Base-by-base conservation (phyloP, 92 coral and sea anemone species). In the Epizoanthus ramosus region DNA sequence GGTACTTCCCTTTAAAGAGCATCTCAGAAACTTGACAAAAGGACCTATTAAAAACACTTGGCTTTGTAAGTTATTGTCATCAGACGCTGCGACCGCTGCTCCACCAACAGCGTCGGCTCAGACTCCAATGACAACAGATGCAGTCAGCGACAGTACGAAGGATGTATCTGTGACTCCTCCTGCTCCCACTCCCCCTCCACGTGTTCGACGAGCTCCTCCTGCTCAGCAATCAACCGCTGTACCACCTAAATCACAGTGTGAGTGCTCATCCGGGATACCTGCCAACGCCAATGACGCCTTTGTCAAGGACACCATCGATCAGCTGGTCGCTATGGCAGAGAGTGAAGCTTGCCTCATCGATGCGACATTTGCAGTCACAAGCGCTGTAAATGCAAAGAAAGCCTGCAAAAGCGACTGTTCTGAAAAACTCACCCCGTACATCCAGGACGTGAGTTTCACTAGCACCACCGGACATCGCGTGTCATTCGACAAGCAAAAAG, bases 291-390 rank as follows among this genome's bases (percentile, higher is more conserved):
- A 87, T 61, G 68, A 84, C 58, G 84, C 79, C 47, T 63, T 71
- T 35, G 74, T 93, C 56, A 81, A 79, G 14, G 80, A 68, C 57
- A 73, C 87, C n/a, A 89, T 91, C 53, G 66, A 81, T 31, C 58
- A 68, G 80, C 75, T 93, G 79, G 68, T 57, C 47, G 85, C 81
- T 0, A 85, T 84, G 86, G 93, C 91, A 16, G 93, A 91, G 75
- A 88, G 87, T 23, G 94, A 94, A 58, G 91, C 98, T 25, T 90
- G 98, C 39, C 84, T 90, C 3, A 87, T 97, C 41, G 98, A 97
- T 80, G 93, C 99, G 15, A 91, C 91, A 4, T 87, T 88, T 69
- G 89, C 98, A 6, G 86, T 92, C 12, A 92, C 98, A 4, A 71
- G 89, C 23, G 89, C 72, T 35, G 86, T 86, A 35, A 75, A 76